Base-by-base conservation (phyloP, 2,888 invertebrate species). In the Leptura quadrifasciata region DNA sequence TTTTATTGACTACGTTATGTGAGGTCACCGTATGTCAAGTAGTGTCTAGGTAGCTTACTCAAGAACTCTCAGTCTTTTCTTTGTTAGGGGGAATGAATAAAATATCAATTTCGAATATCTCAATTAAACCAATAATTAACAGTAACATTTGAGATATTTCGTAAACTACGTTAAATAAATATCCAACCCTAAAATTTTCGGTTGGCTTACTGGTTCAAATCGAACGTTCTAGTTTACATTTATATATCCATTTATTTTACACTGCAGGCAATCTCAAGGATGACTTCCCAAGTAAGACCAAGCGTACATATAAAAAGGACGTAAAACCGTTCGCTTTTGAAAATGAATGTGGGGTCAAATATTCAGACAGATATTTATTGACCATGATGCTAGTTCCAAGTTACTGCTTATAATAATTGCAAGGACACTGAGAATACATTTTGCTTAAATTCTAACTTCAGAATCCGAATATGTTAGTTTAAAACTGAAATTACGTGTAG, bases 211-310 rank as follows among this genome's bases (percentile, higher is more conserved):
- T 15, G 47, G 17, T 47, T 6, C n/a, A 2, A 0, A 3, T n/a
- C 47, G 5, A 12, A n/a, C 31, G n/a, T 27, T 5, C n/a, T 21
- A 24, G n/a, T 54, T 54, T 20, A 17, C 67, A 18, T 10, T 52
- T 8, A 52, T 67, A 54, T 67, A 54, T 54, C 24, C 3, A 15
- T 67, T 54, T 67, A n/a, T 67, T 52, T 27, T 27, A 17, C 27
- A 61, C n/a, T 54, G 2, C 17, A 67, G 54, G 67, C 67, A 67
- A 67, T 67, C 54, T 54, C 27, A 67, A 54, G 67, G 67, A 67
- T 54, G 67, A 21, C 67, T 54, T 67, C 24, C 9, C 67, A 31
- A 61, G 27, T 67, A 67, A 67, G 24, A 54, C 67, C 24, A 54
- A 54, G 27, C 52, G 27, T 52, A 52, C n/a, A 67, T 47, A 21